Evolutionary conservation across 2,113 vertebrate genomes (phyloP), one percentile per base, ranked within the genome.

Genomic region (Hyperoodon ampullatus): DNA sequence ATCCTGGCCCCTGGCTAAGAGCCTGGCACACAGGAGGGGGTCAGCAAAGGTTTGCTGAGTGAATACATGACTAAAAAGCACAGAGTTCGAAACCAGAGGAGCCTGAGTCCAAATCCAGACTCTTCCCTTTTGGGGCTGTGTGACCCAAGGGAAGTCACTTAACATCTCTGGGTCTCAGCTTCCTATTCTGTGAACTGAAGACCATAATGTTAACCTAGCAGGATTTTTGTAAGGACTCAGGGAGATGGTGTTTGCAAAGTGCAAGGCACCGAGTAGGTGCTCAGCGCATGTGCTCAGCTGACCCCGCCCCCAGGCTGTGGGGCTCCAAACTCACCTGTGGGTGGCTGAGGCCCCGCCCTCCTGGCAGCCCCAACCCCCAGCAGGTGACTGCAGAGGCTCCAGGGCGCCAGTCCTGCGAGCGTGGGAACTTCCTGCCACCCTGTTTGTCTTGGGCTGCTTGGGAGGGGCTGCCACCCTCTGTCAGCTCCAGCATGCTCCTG

Each of bases 341-440:
- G 47, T 1, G 75, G 24, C 82, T 5, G 50, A 83, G 65, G 68
- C 83, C 83, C 65, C 53, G 1, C 87, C 93, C 60, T 47, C 81
- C 78, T 39, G 8, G 2, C 44, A 1, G 63, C 58, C 75, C 74
- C 72, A 8, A 70, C 42, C 81, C 61, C 61, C 26, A 0, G 28
- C 65, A 66, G 80, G 94, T 93, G 68, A 87, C 60, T 4, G 74
- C 44, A 8, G 30, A 11, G 21, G 47, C 82, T 60, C 93, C 28
- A 8, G 3, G 83, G 60, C 11, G 0, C 18, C 0, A 63, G 90
- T 35, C 35, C 55, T 2, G 53, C 47, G 97, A 97, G 81, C 96
- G 97, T 98, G 97, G 98, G 98, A 98, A 98, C 97, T 95, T 97
- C 97, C 97, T 96, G 91, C 63, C 66, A 9, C 70, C 53, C 21